phyloP scores from a whole-genome alignment of 1,140 invertebrate species.

The Hylaeus anthracinus region DNA sequence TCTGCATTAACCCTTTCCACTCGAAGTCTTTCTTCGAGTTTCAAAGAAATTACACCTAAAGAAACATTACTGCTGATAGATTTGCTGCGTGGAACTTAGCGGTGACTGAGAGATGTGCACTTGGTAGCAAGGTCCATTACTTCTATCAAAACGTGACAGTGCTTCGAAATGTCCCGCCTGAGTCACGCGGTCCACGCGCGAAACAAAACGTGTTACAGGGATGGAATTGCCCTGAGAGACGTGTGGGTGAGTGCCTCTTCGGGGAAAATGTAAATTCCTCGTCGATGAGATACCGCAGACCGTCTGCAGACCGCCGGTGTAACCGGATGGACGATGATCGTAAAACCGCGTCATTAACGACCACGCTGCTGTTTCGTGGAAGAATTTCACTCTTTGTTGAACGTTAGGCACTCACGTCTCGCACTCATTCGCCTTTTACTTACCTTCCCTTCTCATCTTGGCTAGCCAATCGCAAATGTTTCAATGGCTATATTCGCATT shows the following conservation, averaged over 20 bases:
- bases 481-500: too few species aligned
- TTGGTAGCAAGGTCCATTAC: constrained; percentile 63
- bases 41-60: too few species aligned
- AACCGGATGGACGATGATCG: constrained; percentile 27
- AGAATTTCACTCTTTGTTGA: constrained; percentile 7
- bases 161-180: constrained; percentile 70
- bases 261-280: constrained; percentile 44
- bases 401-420: background rate
- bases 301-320: constrained; percentile 15
- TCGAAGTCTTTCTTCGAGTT: too few species aligned
- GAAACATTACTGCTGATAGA: too few species aligned
- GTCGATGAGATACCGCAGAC: constrained; percentile 48
- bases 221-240: constrained; percentile 58
- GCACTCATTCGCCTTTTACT: background rate
- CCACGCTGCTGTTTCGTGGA: background rate
- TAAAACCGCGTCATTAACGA: constrained; percentile 16
- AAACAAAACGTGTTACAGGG: constrained; percentile 49
- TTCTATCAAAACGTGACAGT: constrained; percentile 70
- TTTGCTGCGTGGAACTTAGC: too few species aligned
- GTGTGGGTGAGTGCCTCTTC: constrained; percentile 43
- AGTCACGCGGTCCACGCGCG: constrained; percentile 58
- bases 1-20: too few species aligned
- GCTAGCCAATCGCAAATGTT: too few species aligned
- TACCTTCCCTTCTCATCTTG: background rate
- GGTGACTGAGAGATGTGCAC: background rate